These are phyloP conservation scores for Choloepus didactylus DNA, from an alignment of 2,797 vertebrate genomes.

Conservation along the genomic window DNA sequence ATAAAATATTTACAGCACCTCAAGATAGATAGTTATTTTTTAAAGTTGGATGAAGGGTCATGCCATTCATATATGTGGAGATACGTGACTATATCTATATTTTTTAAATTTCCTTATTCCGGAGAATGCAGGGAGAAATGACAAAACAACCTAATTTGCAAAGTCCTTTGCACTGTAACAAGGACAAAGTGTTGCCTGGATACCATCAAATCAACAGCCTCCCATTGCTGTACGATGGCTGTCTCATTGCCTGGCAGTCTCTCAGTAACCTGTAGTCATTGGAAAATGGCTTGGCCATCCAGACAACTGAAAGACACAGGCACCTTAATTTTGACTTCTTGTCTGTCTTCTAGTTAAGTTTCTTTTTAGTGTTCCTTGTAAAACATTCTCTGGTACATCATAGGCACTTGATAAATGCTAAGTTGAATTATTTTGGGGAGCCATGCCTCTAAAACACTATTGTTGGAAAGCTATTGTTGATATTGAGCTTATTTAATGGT, in stretches of 20 bases:
- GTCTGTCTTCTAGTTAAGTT: slow-evolving; percentile 13
- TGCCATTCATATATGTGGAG: not conserved
- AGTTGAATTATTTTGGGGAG: not conserved
- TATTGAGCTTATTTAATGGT: slow-evolving; percentile 15
- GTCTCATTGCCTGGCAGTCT: not conserved
- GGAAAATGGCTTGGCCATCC: slow-evolving; percentile 36
- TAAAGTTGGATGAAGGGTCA: not conserved
- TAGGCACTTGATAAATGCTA: not conserved
- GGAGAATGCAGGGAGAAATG: slow-evolving; percentile 18
- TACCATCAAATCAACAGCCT: not conserved
- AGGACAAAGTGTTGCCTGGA: not conserved
- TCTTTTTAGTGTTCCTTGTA: not conserved
- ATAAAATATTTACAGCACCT: not conserved
- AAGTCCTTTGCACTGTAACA: not conserved
- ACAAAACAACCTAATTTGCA: slow-evolving; percentile 46
- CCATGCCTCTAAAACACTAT: slow-evolving; percentile 1
- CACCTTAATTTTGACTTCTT: slow-evolving; percentile 14
- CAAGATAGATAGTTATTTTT: slow-evolving; percentile 17
- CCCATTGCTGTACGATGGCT: rapidly evolving
- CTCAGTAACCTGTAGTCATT: not conserved
- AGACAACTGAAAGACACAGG: slow-evolving; percentile 43
- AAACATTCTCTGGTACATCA: slow-evolving; percentile 24
- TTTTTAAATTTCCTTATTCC: slow-evolving; percentile 6
- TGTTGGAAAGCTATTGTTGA: not conserved
- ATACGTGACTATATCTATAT: not conserved